These are phyloP conservation scores for Hyaena hyaena DNA, from an alignment of 2,113 vertebrate species.

Conservation along the genomic window DNA sequence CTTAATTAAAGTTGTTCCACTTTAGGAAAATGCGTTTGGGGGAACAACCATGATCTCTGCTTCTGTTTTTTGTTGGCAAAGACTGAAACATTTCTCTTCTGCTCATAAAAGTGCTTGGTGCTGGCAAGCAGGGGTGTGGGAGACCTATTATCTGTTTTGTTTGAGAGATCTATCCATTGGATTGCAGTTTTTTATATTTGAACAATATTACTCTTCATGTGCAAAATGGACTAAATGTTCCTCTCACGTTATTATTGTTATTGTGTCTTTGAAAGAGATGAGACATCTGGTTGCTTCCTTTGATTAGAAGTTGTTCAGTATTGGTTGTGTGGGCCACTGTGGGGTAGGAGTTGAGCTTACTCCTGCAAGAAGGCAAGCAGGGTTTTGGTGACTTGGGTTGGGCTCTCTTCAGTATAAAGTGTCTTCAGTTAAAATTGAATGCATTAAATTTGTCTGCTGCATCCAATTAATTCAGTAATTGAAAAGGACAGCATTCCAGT, in stretches of 20 bases:
- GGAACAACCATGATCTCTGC: not conserved
- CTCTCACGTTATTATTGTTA: not conserved
- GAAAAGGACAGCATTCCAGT: constrained; percentile 65
- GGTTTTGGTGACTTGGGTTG: not conserved
- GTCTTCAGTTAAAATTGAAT: constrained; percentile 52
- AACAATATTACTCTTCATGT: not conserved
- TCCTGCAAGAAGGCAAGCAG: not conserved
- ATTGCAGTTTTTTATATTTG: not conserved
- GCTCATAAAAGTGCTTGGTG: not conserved
- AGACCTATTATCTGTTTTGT: not conserved
- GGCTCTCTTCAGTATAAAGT: not conserved
- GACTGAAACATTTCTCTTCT: not conserved
- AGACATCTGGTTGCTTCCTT: not conserved
- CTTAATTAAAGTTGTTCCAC: not conserved
- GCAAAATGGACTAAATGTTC: not conserved
- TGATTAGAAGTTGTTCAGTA: not conserved
- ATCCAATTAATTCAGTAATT: constrained; percentile 66
- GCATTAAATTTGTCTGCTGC: constrained; percentile 47
- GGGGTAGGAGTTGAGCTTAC: not conserved
- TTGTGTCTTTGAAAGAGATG: not conserved
- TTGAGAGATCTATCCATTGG: not conserved
- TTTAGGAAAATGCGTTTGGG: constrained; percentile 24
- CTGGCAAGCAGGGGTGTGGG: not conserved
- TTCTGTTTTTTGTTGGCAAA: constrained; percentile 30
- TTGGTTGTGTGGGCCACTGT: not conserved